Conservation (phyloP, 2,888 invertebrate genomes). For the Caenorhabditis sinica region DNA sequence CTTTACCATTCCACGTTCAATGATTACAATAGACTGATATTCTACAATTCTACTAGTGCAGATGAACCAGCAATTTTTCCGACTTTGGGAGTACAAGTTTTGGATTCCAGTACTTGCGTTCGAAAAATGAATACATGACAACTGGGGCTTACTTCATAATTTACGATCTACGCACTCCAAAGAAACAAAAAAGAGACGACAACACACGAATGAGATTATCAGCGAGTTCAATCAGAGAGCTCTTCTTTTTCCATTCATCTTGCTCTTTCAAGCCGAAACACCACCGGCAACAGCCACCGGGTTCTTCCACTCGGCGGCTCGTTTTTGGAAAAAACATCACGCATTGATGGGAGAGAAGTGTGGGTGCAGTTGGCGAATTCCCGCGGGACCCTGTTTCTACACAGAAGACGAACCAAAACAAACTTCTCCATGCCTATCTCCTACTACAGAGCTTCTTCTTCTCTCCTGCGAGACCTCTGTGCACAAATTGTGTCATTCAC, state of each 20-base stretch:
- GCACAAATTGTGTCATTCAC: slow-evolving; percentile 63
- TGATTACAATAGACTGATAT: no score
- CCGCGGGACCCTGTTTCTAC: slow-evolving; percentile 41
- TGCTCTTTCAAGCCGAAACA: slow-evolving; percentile 28
- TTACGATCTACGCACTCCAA: slow-evolving; percentile 35
- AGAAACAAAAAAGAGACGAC: slow-evolving; percentile 12
- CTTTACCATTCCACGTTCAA: no score
- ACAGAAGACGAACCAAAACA: slow-evolving; percentile 32
- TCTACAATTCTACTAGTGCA: no score
- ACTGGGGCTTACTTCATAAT: slow-evolving; percentile 40
- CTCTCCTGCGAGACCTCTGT: slow-evolving; percentile 38
- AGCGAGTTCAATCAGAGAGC: slow-evolving; percentile 56
- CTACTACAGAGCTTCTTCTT: slow-evolving; percentile 31
- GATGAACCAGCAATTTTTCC: no score
- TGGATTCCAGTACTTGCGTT: background rate
- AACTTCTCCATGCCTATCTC: slow-evolving; percentile 33
- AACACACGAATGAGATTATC: slow-evolving; percentile 39
- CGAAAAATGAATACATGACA: slow-evolving; percentile 8
- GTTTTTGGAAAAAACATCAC: slow-evolving; percentile 59
- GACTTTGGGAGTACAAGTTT: background rate
- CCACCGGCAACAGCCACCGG: slow-evolving; percentile 22
- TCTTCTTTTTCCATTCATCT: slow-evolving; percentile 54
- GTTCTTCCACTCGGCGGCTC: slow-evolving; percentile 40
- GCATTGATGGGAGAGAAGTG: slow-evolving; percentile 53
- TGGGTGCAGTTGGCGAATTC: slow-evolving; percentile 56